These are phyloP conservation scores for Pachypsylla venusta DNA, from an alignment of 1,140 invertebrate genomes.

Conservation along the genomic window DNA sequence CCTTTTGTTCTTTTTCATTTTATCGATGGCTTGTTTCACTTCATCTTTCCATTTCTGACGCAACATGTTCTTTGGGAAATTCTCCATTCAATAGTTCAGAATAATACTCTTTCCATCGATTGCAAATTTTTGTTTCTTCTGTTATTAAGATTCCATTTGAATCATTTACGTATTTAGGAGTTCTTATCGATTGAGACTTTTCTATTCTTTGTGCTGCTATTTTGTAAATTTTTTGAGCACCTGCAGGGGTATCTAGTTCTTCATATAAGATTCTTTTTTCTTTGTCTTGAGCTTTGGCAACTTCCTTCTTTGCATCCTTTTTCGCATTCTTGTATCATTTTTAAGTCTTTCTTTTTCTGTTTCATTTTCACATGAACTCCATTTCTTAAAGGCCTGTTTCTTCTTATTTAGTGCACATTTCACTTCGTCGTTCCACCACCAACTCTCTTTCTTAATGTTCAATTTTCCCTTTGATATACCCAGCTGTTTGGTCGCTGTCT, in stretches of 20 bases:
- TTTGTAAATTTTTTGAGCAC: slow-evolving; percentile 2
- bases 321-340: not conserved
- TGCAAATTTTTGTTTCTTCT: not conserved
- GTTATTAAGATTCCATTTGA: slow-evolving; percentile 4
- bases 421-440: not conserved
- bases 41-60: not conserved
- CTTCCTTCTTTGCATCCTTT: not conserved
- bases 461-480: not conserved
- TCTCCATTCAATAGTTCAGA: slow-evolving; percentile 11
- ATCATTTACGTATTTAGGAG: slow-evolving; percentile 11
- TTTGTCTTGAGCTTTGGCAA: not conserved
- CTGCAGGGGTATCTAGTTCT: not conserved
- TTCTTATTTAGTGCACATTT: not conserved
- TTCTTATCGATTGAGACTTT: slow-evolving; percentile 1
- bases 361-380: not conserved
- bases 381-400: slow-evolving; percentile 2
- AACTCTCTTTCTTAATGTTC: not conserved
- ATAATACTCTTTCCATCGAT: slow-evolving; percentile 12
- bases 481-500: not conserved
- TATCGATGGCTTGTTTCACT: not conserved
- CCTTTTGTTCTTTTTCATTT: slow-evolving; percentile 4
- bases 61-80: not conserved
- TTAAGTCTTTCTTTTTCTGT: not conserved
- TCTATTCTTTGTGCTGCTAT: slow-evolving; percentile 13
- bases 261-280: not conserved